Evolutionary conservation across 2,888 invertebrate genomes (phyloP).

Genomic region (Copidosoma aretas): DNA sequence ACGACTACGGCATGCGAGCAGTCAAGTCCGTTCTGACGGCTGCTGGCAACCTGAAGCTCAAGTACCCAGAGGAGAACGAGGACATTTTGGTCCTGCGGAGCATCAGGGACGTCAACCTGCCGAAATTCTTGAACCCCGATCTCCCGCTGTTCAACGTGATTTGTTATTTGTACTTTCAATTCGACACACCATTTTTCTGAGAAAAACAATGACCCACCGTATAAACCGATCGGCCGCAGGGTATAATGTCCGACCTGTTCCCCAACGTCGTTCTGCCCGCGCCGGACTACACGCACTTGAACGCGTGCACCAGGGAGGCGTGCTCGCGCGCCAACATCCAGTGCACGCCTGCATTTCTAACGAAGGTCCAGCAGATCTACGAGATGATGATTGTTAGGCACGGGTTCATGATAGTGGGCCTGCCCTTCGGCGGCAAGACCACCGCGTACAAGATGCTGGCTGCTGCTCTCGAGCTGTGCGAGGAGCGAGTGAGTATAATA

Average conservation of each 20-base stretch:
- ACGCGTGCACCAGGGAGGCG: constrained; percentile 70
- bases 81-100: constrained; percentile 69
- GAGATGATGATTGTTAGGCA: constrained; percentile 72
- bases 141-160: constrained; percentile 67
- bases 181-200: not conserved
- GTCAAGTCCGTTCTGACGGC: constrained; percentile 71
- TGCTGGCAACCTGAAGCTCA: constrained; percentile 70
- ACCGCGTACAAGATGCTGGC: constrained; percentile 66
- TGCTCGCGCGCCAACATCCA: constrained; percentile 80
- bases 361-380: constrained; percentile 69
- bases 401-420: constrained; percentile 71
- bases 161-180: not conserved
- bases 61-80: constrained; percentile 69
- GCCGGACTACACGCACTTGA: constrained; percentile 79
- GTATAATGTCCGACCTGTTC: constrained; percentile 72
- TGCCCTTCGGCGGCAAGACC: constrained; percentile 68
- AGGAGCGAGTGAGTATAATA: constrained; percentile 61
- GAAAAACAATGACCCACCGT: not conserved
- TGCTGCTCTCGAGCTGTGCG: constrained; percentile 64
- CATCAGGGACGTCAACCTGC: constrained; percentile 71
- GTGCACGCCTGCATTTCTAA: constrained; percentile 70
- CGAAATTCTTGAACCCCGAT: constrained; percentile 69
- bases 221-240: constrained; percentile 58
- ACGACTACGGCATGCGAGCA: constrained; percentile 75
- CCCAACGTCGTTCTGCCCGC: constrained; percentile 67